Conservation (phyloP, 2,113 vertebrate species). For the Noctilio leporinus region DNA sequence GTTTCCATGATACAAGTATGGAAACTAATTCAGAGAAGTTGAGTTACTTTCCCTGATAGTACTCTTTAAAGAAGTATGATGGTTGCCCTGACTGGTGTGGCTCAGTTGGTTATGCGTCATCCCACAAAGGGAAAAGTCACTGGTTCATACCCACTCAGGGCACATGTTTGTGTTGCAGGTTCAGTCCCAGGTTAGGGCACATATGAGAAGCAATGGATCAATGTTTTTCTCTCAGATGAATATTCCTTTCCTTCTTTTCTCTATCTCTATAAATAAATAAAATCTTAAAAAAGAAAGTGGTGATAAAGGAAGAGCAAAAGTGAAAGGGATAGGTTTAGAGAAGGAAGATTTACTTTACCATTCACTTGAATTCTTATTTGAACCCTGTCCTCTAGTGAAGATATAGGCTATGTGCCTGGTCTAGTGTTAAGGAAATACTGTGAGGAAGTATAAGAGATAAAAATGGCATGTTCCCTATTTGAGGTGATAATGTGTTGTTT, state of each 20-base stretch:
- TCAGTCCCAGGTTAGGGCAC: too few species aligned
- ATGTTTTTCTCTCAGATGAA: too few species aligned
- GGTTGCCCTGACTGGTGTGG: too few species aligned
- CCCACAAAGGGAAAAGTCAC: too few species aligned
- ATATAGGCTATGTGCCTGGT: background rate
- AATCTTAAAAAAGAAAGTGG: background rate
- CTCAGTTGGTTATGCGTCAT: too few species aligned
- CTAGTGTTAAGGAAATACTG: background rate
- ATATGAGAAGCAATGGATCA: too few species aligned
- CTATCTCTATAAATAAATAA: too few species aligned
- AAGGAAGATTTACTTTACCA: background rate
- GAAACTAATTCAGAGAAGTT: background rate
- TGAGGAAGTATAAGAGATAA: background rate
- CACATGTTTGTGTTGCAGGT: too few species aligned
- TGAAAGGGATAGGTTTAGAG: background rate
- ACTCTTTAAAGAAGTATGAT: background rate
- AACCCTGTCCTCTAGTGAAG: background rate
- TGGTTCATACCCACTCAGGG: too few species aligned
- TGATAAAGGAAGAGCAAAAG: constrained; percentile 6
- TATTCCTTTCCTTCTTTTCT: too few species aligned
- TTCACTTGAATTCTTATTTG: background rate
- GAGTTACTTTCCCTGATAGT: background rate
- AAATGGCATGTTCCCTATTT: background rate
- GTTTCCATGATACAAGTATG: background rate
- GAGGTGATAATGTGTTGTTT: background rate